Evolutionary conservation across 1,140 invertebrate genomes (phyloP).

Genomic region (Thaumatotibia leucotreta): DNA sequence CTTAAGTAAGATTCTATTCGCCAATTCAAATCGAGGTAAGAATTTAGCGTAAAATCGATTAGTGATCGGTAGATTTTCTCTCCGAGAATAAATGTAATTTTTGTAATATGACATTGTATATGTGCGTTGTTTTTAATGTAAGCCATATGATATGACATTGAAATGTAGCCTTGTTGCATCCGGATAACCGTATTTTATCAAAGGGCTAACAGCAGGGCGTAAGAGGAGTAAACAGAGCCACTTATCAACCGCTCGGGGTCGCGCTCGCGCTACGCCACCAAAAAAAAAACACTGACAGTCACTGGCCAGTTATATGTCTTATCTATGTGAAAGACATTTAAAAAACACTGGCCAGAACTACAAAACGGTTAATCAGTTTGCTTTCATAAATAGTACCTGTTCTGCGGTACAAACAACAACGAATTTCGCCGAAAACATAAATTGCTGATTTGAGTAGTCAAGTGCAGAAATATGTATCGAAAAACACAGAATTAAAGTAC

Average conservation of each 20-base stretch:
- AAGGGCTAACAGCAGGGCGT: background rate
- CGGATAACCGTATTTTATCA: background rate
- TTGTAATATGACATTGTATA: background rate
- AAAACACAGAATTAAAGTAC: no score
- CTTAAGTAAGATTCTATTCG: background rate
- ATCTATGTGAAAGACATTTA: background rate
- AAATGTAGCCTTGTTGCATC: background rate
- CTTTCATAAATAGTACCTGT: no score
- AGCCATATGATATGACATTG: background rate
- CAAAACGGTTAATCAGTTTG: no score
- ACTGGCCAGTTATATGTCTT: background rate
- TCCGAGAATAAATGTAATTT: background rate
- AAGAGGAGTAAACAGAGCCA: slow-evolving; percentile 23
- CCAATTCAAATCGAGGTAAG: background rate
- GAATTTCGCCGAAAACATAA: no score
- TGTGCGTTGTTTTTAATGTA: background rate
- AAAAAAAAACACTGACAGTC: background rate
- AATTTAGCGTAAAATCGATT: background rate
- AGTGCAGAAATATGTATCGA: no score
- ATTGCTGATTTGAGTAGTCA: background rate
- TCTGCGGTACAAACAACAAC: no score
- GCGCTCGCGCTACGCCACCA: slow-evolving; percentile 33
- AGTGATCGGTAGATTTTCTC: background rate
- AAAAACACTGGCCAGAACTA: background rate
- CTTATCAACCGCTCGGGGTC: slow-evolving; percentile 66